These are phyloP conservation scores for Petrophora chlorosata DNA, from an alignment of 2,888 invertebrate species.

Conservation along the genomic window DNA sequence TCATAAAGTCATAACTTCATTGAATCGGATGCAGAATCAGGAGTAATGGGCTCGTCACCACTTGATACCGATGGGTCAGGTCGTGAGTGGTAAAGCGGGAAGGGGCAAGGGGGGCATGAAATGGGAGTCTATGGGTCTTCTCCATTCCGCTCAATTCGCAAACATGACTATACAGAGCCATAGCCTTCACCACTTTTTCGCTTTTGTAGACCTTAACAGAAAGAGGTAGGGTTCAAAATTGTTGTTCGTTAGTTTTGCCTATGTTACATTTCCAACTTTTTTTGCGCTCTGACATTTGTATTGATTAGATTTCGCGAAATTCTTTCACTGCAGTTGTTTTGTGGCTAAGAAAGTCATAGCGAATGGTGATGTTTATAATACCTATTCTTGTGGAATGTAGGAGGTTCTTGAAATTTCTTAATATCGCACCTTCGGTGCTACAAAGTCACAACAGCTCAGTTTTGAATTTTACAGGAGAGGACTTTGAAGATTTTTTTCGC, in stretches of 20 bases:
- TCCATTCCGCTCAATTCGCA: slow-evolving; percentile 80
- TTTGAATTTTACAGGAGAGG: too few relatives aligned
- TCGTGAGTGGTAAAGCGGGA: slow-evolving; percentile 63
- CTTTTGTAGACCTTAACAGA: slow-evolving; percentile 36
- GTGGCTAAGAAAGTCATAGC: slow-evolving; percentile 9
- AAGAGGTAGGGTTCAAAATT: slow-evolving; percentile 48
- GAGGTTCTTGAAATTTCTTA: too few relatives aligned
- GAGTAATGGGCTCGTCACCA: slow-evolving; percentile 58
- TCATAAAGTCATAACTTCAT: slow-evolving; percentile 73
- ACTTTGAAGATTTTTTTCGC: too few relatives aligned
- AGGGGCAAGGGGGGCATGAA: slow-evolving; percentile 52
- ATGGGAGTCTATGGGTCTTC: slow-evolving; percentile 82
- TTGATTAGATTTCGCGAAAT: slow-evolving; percentile 60
- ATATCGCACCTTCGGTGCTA: too few relatives aligned
- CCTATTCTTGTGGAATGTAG: too few relatives aligned
- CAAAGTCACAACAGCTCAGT: too few relatives aligned
- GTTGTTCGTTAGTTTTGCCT: slow-evolving; percentile 23
- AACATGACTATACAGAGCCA: slow-evolving; percentile 70
- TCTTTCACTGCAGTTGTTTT: slow-evolving; percentile 51
- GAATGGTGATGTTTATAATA: too few relatives aligned
- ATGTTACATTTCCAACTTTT: slow-evolving; percentile 26
- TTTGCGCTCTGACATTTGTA: slow-evolving; percentile 46
- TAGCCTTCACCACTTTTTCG: slow-evolving; percentile 31
- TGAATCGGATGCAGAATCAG: slow-evolving; percentile 72
- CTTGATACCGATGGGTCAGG: slow-evolving; percentile 42